phyloP scores from a whole-genome alignment of 2,888 invertebrate species.

The Boloria euphrosyne region DNA sequence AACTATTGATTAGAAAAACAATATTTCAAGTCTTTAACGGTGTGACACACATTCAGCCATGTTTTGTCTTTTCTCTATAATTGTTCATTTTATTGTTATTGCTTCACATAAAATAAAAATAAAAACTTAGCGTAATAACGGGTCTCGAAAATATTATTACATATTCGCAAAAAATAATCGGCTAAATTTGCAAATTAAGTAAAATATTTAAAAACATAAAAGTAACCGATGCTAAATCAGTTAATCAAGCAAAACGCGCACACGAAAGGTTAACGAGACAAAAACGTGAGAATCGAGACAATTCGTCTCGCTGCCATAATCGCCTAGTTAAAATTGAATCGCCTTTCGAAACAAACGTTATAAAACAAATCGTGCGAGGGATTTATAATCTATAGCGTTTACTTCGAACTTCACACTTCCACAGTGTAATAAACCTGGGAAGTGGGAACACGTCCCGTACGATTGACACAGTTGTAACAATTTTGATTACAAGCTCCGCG shows the following conservation, averaged over 20 bases:
- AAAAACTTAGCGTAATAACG: constrained; percentile 8
- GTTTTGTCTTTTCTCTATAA: constrained; percentile 13
- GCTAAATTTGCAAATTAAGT: constrained; percentile 26
- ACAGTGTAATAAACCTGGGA: constrained; percentile 49
- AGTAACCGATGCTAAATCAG: constrained; percentile 65
- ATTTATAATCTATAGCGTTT: constrained; percentile 51
- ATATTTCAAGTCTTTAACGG: neutral
- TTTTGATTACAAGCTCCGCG: constrained; percentile 41
- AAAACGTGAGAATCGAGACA: constrained; percentile 77
- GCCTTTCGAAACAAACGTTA: constrained; percentile 60
- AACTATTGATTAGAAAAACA: constrained; percentile 10
- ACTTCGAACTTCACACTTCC: constrained; percentile 44
- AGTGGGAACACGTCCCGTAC: constrained; percentile 40
- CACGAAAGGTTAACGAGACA: constrained; percentile 67
- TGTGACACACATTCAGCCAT: constrained; percentile 9
- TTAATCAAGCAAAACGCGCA: constrained; percentile 55
- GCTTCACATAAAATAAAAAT: constrained; percentile 14
- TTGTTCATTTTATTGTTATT: constrained; percentile 17
- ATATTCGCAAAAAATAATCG: constrained; percentile 11
- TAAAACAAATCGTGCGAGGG: constrained; percentile 69
- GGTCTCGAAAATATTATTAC: constrained; percentile 12
- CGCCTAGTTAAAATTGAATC: constrained; percentile 73
- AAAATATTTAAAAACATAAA: constrained; percentile 53
- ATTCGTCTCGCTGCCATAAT: constrained; percentile 62
- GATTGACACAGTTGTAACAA: constrained; percentile 47